Conservation (phyloP, 2,113 vertebrate species). For the Tringa solitaria region DNA sequence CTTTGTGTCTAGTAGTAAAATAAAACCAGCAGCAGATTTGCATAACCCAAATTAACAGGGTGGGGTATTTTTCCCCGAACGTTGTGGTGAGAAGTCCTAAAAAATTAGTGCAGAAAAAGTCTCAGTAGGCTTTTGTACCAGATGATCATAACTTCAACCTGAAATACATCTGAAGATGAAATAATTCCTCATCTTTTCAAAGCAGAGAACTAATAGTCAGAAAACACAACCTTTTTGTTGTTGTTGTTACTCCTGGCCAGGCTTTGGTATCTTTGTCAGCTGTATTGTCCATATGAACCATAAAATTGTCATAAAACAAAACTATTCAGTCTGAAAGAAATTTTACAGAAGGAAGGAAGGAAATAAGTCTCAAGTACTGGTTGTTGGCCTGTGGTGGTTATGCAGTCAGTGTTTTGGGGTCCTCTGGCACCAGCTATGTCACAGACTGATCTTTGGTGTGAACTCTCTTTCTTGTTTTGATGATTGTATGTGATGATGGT, state of each 20-base stretch:
- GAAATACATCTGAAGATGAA: neutral
- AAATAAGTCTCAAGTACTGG: neutral
- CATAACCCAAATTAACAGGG: neutral
- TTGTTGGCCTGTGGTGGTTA: neutral
- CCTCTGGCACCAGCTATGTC: neutral
- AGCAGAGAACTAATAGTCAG: neutral
- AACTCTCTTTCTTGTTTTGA: neutral
- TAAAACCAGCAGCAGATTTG: neutral
- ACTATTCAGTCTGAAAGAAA: neutral
- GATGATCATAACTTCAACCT: neutral
- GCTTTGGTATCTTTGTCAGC: neutral
- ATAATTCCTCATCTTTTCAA: rapidly evolving
- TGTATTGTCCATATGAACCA: neutral
- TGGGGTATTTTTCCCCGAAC: neutral
- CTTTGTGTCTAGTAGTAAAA: neutral
- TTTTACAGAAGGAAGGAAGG: neutral
- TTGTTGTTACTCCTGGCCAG: neutral
- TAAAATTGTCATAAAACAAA: neutral
- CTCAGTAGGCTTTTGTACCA: neutral
- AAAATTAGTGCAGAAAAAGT: neutral
- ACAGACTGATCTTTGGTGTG: neutral
- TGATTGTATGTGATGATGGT: neutral
- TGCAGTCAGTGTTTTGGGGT: neutral
- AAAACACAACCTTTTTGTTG: neutral
- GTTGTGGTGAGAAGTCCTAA: neutral